A percentile compares a stretch with the other conserved stretches of the same genome.
Evolutionary conservation across 1,140 invertebrate species (phyloP).

Genomic region (Papilio polyxenes): DNA sequence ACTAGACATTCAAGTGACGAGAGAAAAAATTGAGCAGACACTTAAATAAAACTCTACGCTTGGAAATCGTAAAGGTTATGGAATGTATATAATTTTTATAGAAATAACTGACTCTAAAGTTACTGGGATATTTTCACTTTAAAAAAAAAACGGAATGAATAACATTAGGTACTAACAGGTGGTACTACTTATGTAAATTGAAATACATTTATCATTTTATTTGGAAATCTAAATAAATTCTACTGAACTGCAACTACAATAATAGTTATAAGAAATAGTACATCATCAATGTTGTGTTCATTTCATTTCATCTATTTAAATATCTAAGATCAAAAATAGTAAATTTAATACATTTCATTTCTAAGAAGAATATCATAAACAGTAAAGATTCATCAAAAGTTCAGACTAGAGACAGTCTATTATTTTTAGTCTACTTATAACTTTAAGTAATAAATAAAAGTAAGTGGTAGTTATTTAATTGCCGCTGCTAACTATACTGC

Average conservation of each 20-base stretch:
- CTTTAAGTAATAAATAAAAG: constrained; percentile 11
- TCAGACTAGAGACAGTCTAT: constrained; percentile 54
- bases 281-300: not conserved
- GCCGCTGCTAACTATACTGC: constrained; percentile 22
- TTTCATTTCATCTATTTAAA: not conserved
- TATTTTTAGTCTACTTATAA: constrained; percentile 45
- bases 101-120: not conserved
- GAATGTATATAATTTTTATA: not conserved
- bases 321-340: constrained; percentile 37
- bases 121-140: not conserved
- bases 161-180: not conserved
- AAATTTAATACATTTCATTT: constrained; percentile 35
- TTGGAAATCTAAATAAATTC: not conserved
- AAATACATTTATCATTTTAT: not conserved
- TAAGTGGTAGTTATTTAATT: not conserved
- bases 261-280: not conserved
- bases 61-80: not conserved
- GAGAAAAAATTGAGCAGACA: constrained; percentile 36
- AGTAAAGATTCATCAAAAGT: constrained; percentile 59
- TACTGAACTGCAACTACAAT: not conserved
- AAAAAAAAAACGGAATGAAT: not conserved
- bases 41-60: constrained; percentile 35
- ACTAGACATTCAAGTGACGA: constrained; percentile 48
- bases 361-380: constrained; percentile 48
- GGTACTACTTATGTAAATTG: not conserved